These are phyloP conservation scores for Hippopotamus amphibius DNA, from an alignment of 2,113 vertebrate species.

Conservation along the genomic window DNA sequence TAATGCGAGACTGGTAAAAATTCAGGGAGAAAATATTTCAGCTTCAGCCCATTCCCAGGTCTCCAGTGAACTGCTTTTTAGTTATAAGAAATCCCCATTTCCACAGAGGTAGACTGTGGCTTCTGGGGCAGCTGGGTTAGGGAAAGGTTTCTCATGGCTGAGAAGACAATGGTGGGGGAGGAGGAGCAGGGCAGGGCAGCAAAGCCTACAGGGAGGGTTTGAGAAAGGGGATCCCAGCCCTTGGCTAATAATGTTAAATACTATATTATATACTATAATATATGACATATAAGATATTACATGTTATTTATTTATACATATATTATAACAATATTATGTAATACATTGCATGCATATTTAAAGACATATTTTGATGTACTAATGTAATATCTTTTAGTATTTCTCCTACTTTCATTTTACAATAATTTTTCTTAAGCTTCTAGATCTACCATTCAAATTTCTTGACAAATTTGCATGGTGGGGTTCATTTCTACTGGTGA, in stretches of 20 bases:
- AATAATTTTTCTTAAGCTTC: not conserved
- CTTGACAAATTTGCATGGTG: not conserved
- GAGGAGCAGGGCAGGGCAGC: constrained; percentile 36
- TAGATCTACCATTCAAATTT: not conserved
- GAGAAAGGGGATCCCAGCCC: not conserved
- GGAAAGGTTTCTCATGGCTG: constrained; percentile 36
- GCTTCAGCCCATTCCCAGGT: constrained; percentile 49
- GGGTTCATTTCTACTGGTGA: not conserved
- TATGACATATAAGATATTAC: not conserved
- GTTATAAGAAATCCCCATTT: constrained; percentile 59
- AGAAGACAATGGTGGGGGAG: constrained; percentile 15
- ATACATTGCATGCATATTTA: not conserved
- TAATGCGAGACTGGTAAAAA: constrained; percentile 64
- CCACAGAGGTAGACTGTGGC: constrained; percentile 45
- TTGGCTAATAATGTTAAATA: constrained; percentile 86
- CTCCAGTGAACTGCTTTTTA: constrained; percentile 74
- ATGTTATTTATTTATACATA: not conserved
- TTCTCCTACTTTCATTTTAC: not conserved
- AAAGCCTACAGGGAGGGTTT: constrained; percentile 18
- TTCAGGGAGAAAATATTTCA: constrained; percentile 72
- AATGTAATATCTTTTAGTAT: not conserved
- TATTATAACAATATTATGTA: not conserved
- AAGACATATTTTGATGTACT: not conserved
- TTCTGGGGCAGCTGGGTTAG: constrained; percentile 28
- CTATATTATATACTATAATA: not conserved